These are phyloP conservation scores for Apostichopus parvimensis DNA, from an alignment of 35 echinoderm and acorn worm genomes.

Conservation along the genomic window DNA sequence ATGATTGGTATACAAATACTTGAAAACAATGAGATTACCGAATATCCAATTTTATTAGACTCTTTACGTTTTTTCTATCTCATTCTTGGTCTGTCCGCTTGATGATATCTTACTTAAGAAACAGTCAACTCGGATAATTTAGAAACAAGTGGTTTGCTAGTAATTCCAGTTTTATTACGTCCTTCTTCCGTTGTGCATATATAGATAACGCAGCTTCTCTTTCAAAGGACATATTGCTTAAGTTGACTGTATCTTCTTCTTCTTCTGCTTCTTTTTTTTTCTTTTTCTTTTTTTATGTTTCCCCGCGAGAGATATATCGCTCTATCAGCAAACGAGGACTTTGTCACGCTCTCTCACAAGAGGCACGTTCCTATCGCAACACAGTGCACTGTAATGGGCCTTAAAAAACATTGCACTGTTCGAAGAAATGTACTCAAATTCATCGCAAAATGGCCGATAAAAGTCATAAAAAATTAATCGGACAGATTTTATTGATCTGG, in stretches of 20 bases:
- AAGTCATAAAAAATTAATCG: constrained; percentile 48
- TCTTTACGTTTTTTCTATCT: background rate
- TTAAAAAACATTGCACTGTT: background rate
- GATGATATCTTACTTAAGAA: background rate
- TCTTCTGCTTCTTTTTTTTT: too few relatives aligned
- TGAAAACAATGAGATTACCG: background rate
- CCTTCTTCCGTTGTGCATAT: background rate
- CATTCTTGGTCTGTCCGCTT: background rate
- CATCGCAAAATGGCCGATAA: constrained; percentile 34
- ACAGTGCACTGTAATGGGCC: constrained; percentile 23
- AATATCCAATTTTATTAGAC: background rate
- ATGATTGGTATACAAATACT: background rate
- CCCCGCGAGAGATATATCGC: constrained; percentile 6
- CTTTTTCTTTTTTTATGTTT: too few relatives aligned
- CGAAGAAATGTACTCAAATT: background rate
- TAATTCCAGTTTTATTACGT: constrained; percentile 28
- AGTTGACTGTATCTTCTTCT: background rate
- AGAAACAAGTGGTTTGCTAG: background rate
- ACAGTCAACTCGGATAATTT: background rate
- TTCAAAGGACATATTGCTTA: constrained; percentile 19
- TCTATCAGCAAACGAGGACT: background rate
- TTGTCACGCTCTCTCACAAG: constrained; percentile 31
- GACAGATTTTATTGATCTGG: constrained; percentile 46
- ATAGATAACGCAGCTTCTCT: background rate
- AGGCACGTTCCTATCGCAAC: constrained; percentile 23